Conservation (phyloP, 2,888 invertebrate genomes). For the Luperina nickerlii region DNA sequence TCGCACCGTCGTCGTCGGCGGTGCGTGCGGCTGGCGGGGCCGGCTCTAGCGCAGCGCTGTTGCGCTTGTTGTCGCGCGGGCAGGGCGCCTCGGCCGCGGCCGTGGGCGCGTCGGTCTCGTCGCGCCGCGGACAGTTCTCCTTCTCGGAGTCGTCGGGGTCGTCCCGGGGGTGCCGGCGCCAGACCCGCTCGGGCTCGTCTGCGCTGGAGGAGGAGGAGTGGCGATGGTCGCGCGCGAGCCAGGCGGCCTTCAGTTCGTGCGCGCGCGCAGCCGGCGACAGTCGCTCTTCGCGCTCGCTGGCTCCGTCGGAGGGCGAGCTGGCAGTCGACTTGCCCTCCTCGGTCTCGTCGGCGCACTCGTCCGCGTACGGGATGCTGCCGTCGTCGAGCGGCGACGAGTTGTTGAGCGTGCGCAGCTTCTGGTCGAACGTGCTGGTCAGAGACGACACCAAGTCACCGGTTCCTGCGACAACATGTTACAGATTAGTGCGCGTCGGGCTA, state of each 20-base stretch:
- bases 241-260: slow-evolving; percentile 85
- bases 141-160: slow-evolving; percentile 85
- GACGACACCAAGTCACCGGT: slow-evolving; percentile 95
- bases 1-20: slow-evolving; percentile 70
- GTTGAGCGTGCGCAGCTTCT: slow-evolving; percentile 94
- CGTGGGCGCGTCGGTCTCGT: slow-evolving; percentile 67
- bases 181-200: slow-evolving; percentile 76
- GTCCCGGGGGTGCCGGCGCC: slow-evolving; percentile 69
- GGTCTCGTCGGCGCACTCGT: slow-evolving; percentile 92
- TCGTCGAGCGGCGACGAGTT: slow-evolving; percentile 92
- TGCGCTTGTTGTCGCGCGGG: slow-evolving; percentile 49
- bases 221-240: slow-evolving; percentile 85
- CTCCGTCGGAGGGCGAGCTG: slow-evolving; percentile 80
- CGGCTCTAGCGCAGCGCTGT: slow-evolving; percentile 57
- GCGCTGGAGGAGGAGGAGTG: slow-evolving; percentile 80
- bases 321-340: slow-evolving; percentile 80
- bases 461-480: slow-evolving; percentile 90
- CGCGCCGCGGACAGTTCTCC: slow-evolving; percentile 79
- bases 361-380: slow-evolving; percentile 93
- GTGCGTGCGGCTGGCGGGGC: slow-evolving; percentile 29
- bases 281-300: slow-evolving; percentile 67
- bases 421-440: slow-evolving; percentile 96
- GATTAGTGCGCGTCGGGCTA: slow-evolving; percentile 58
- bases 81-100: slow-evolving; percentile 56
- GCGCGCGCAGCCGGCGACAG: slow-evolving; percentile 79